These are phyloP conservation scores for Ia io DNA, from an alignment of 2,113 vertebrate genomes.

Conservation along the genomic window DNA sequence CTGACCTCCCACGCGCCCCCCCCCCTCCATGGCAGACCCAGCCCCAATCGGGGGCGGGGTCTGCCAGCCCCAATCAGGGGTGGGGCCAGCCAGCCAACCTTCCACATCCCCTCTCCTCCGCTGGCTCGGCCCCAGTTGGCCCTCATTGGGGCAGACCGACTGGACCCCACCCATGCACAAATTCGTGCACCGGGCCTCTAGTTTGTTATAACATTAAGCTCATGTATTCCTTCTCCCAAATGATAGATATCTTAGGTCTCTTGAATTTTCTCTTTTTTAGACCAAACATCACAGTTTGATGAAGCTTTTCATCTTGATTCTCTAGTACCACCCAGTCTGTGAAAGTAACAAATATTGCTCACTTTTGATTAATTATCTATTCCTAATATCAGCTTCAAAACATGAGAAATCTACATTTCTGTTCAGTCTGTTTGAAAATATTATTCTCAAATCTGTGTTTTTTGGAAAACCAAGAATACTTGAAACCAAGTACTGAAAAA, in stretches of 20 bases:
- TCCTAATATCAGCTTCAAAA: background rate
- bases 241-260: background rate
- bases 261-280: background rate
- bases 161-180: too few relatives aligned
- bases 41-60: too few relatives aligned
- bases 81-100: too few relatives aligned
- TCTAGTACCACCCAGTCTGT: background rate
- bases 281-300: background rate
- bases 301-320: background rate
- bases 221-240: background rate
- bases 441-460: constrained; percentile 37
- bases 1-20: too few relatives aligned
- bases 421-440: constrained; percentile 7
- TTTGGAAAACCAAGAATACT: constrained; percentile 43
- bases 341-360: background rate
- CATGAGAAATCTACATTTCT: background rate
- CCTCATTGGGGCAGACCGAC: too few relatives aligned
- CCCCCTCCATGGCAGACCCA: too few relatives aligned
- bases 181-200: too few relatives aligned
- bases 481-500: constrained; percentile 59
- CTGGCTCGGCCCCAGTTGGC: too few relatives aligned
- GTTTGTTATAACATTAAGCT: background rate
- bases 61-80: too few relatives aligned
- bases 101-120: too few relatives aligned
- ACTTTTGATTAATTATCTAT: background rate